Evolutionary conservation across 2,113 vertebrate genomes (phyloP).

Genomic region (Cettia cetti): DNA sequence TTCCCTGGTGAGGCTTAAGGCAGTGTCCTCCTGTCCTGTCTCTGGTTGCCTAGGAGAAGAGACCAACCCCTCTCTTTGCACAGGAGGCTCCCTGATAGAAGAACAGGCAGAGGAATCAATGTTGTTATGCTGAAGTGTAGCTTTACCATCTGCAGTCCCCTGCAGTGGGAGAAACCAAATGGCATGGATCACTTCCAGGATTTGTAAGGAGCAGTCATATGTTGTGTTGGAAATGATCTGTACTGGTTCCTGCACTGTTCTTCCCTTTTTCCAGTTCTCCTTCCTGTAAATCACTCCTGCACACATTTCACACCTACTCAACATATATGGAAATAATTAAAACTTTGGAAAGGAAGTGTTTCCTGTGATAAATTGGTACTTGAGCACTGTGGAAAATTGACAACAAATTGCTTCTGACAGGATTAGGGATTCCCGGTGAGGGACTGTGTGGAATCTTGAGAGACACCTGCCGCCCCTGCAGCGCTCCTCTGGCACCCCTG

Average conservation of each 20-base stretch:
- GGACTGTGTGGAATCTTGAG: neutral
- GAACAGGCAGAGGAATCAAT: neutral
- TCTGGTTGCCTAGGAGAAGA: neutral
- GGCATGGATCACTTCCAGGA: neutral
- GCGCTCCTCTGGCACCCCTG: fast-evolving
- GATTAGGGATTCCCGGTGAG: neutral
- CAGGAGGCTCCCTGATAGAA: neutral
- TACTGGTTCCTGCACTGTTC: neutral
- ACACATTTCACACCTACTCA: neutral
- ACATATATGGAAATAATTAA: neutral
- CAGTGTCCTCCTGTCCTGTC: neutral
- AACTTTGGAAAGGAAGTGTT: constrained; percentile 7
- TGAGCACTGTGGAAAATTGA: neutral
- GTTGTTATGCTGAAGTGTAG: neutral
- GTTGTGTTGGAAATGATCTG: neutral
- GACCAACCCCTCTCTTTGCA: neutral
- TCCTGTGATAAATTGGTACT: neutral
- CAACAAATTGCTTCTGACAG: neutral
- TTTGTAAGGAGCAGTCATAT: neutral
- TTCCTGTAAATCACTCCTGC: neutral
- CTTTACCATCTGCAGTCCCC: neutral
- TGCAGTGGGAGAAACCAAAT: neutral
- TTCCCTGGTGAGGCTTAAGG: too few relatives aligned
- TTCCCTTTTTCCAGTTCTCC: neutral
- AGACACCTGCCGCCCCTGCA: neutral